Evolutionary conservation across 2,113 vertebrate genomes (phyloP).

Genomic region (Limnothrissa miodon): DNA sequence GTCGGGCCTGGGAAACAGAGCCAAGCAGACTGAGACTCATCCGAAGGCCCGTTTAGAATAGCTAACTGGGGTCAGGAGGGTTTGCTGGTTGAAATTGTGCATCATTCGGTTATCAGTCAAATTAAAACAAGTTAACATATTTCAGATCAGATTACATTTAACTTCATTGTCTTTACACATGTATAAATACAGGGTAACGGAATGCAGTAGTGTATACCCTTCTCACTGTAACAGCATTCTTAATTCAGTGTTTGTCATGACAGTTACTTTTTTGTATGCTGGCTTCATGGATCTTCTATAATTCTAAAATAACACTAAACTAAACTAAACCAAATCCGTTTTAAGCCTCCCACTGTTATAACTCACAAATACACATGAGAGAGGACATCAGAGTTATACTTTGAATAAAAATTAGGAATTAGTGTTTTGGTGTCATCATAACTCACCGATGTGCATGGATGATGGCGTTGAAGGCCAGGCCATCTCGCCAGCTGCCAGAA

Average conservation of each 20-base stretch:
- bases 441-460: slow-evolving; percentile 76
- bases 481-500: slow-evolving; percentile 85
- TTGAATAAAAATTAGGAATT: not conserved
- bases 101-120: not conserved
- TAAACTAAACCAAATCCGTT: too few relatives aligned
- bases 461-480: slow-evolving; percentile 86
- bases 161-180: too few relatives aligned
- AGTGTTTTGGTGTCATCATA: not conserved
- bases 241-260: too few relatives aligned
- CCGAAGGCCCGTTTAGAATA: not conserved
- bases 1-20: slow-evolving; percentile 74
- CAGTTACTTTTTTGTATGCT: too few relatives aligned
- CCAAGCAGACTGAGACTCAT: not conserved
- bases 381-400: slow-evolving; percentile 48
- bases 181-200: too few relatives aligned
- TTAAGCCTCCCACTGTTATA: not conserved
- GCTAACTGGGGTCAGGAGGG: not conserved
- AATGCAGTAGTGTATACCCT: too few relatives aligned
- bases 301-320: too few relatives aligned
- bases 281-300: too few relatives aligned
- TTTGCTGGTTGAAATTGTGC: not conserved
- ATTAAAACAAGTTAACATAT: too few relatives aligned
- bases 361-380: slow-evolving; percentile 75
- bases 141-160: too few relatives aligned
- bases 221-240: too few relatives aligned